Base-by-base conservation (phyloP, 2,888 invertebrate species). In the Drosophila yooni region DNA sequence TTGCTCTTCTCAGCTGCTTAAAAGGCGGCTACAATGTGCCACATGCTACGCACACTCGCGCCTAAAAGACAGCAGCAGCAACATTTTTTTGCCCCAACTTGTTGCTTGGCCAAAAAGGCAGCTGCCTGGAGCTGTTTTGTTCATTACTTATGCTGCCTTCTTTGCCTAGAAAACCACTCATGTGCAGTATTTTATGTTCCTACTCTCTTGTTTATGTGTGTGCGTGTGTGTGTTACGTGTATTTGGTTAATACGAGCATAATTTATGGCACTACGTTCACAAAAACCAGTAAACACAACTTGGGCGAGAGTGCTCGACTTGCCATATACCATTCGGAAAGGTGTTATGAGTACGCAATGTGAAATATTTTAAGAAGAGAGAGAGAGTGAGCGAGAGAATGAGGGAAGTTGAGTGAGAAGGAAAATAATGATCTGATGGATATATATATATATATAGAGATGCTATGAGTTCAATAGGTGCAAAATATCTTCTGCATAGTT, bases 101-200 rank as follows among this genome's bases (percentile, higher is more conserved):
- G 85, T 86, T 86, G 85, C 84, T 38, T 27, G 52, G 18, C 25
- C 21, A 4, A 15, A 8, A 10, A 21, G n/a, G 46, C 25, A 46
- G 25, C 18, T 38, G 21, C 10, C 7, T 27, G 18, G 25, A 34
- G 31, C 48, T 54, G 46, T 61, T 54, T 36, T 38, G 29, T 15
- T 46, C 25, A 46, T 46, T 59, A 31, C 38, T 62, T 67, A 58
- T 56, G 52, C 58, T 56, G 43, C 7, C 61, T 43, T 43, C 60
- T 70, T 79, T 65, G 74, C 64, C 72, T 67, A 71, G 76, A 79
- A 78, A 79, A 74, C 76, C 70, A 80, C 76, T 82, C 84, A 74
- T 86, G 75, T 84, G 74, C 74, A 67, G 82, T 83, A 83, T 85
- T 85, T 85, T 76, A 85, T 83, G 84, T 62, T 59, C 31, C 76